phyloP scores from a whole-genome alignment of 2,888 invertebrate species.

The Heliconius ethilla region DNA sequence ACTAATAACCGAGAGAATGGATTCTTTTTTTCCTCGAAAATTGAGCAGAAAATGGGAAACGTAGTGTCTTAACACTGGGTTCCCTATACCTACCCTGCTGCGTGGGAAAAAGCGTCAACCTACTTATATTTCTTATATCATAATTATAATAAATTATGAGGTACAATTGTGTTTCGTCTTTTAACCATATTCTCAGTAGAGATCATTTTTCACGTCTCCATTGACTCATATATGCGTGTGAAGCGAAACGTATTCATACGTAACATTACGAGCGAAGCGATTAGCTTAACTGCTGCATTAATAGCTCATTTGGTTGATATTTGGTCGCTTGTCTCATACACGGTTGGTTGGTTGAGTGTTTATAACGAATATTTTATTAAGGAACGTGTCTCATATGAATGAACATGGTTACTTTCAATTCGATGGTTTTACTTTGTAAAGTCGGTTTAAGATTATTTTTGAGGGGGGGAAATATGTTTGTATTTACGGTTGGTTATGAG shows the following conservation, averaged over 20 bases:
- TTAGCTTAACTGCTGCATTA: conserved; percentile 20
- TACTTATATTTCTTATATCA: background rate
- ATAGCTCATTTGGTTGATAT: conserved; percentile 22
- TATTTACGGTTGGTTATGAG: no score
- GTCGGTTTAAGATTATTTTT: background rate
- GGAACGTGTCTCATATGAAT: background rate
- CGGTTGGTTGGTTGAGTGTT: background rate
- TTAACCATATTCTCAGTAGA: conserved; percentile 12
- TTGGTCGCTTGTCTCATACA: conserved; percentile 16
- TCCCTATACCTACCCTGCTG: background rate
- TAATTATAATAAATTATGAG: conserved; percentile 40
- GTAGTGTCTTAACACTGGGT: background rate
- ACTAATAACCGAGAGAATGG: no score
- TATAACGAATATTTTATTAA: conserved; percentile 1
- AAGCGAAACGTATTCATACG: conserved; percentile 34
- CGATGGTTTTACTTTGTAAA: background rate
- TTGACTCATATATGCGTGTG: conserved; percentile 11
- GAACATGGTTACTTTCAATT: background rate
- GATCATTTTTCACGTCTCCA: conserved; percentile 39
- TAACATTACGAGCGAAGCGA: conserved; percentile 8
- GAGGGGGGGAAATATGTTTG: background rate
- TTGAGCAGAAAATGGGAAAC: background rate
- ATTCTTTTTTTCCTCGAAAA: no score
- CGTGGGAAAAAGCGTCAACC: background rate
- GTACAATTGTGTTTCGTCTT: conserved; percentile 38